phyloP scores from a whole-genome alignment of 2,797 vertebrate species.

The Diplodus puntazzo region DNA sequence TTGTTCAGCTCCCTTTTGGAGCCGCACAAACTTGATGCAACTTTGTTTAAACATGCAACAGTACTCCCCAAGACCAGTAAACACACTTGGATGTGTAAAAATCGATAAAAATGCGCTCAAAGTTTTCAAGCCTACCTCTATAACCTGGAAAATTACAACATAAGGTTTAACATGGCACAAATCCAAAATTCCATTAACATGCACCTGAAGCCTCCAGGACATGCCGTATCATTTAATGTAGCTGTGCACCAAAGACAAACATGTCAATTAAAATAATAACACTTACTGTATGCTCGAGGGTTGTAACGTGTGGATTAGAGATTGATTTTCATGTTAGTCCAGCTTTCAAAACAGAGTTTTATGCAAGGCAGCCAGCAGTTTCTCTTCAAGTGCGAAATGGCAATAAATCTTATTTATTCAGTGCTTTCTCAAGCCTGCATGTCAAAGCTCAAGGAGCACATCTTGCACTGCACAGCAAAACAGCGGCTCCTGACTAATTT shows the following conservation, averaged over 20 bases:
- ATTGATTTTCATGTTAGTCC: conserved; percentile 61
- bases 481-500: conserved; percentile 68
- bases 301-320: conserved; percentile 30
- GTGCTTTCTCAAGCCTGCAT: conserved; percentile 72
- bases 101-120: not conserved
- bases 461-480: conserved; percentile 59
- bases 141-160: not conserved
- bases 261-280: conserved; percentile 22
- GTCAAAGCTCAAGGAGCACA: conserved; percentile 71
- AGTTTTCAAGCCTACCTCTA: not conserved
- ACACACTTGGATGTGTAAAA: not conserved
- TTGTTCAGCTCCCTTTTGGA: not conserved
- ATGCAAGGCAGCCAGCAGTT: conserved; percentile 44
- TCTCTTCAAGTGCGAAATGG: conserved; percentile 60
- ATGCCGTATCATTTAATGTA: conserved; percentile 18
- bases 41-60: not conserved
- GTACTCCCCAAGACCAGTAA: not conserved
- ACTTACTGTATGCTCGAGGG: conserved; percentile 1
- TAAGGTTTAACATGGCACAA: conserved; percentile 20
- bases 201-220: not conserved
- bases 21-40: too few relatives aligned
- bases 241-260: conserved; percentile 13
- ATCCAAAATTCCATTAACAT: conserved; percentile 1
- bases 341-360: conserved; percentile 60
- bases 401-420: conserved; percentile 81